A percentile compares a stretch with the other conserved stretches of the same genome.
Conservation (phyloP, 1,140 invertebrate species). For the Apis cerana region DNA sequence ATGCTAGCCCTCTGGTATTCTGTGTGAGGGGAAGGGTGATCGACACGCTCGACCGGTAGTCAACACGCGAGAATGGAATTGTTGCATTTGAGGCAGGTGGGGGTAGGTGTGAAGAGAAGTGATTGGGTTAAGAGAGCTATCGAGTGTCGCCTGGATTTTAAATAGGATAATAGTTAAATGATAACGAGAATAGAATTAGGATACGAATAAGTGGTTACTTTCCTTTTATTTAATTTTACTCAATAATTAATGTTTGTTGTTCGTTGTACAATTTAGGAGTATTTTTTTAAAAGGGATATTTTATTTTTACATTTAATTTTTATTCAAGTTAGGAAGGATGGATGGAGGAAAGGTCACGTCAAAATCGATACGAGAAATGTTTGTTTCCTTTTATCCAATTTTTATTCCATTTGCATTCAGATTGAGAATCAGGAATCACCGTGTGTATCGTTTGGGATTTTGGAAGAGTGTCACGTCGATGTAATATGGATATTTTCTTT, state of each 20-base stretch:
- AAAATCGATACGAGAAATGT: no score
- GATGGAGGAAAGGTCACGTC: not conserved
- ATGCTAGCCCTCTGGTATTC: not conserved
- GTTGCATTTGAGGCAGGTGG: not conserved
- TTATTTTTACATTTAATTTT: no score
- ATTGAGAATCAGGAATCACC: no score
- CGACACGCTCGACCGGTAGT: slow-evolving; percentile 2
- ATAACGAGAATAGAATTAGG: not conserved
- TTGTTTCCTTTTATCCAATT: not conserved
- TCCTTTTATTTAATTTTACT: no score
- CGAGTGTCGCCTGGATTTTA: not conserved
- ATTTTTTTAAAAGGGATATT: no score
- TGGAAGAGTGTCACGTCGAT: no score
- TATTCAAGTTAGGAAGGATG: not conserved
- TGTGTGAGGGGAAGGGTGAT: slow-evolving; percentile 3
- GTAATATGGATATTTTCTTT: no score
- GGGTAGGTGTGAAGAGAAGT: slow-evolving; percentile 25
- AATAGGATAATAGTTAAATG: not conserved
- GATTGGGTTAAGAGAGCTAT: not conserved
- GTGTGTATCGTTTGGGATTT: no score
- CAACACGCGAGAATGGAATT: slow-evolving; percentile 19
- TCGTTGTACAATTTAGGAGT: no score
- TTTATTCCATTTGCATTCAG: not conserved
- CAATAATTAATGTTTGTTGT: no score
- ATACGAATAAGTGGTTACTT: no score